Percentiles rank a stretch among this genome's conserved stretches.
These are phyloP conservation scores for Protonibea diacanthus DNA, from an alignment of 2,797 vertebrate species.

Conservation along the genomic window DNA sequence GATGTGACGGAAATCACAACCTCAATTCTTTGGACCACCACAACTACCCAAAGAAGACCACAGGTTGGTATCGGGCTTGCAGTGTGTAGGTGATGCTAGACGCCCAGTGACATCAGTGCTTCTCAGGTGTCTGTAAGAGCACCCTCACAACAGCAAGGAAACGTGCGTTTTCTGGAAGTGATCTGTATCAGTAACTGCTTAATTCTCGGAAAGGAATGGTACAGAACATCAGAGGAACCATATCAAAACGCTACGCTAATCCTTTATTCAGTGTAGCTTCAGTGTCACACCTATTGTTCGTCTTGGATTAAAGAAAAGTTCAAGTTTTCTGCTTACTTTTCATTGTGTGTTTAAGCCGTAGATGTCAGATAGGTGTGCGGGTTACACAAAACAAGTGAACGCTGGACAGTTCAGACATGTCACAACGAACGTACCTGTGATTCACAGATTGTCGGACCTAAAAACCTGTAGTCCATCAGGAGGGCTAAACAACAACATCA, in stretches of 20 bases:
- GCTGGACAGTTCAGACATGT: neutral
- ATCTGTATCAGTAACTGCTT: neutral
- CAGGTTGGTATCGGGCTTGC: conserved; percentile 49
- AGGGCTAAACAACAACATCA: conserved; percentile 19
- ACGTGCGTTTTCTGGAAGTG: conserved; percentile 17
- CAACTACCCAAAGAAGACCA: conserved; percentile 21
- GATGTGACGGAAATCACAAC: conserved; percentile 56
- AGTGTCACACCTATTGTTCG: neutral
- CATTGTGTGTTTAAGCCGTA: conserved; percentile 6
- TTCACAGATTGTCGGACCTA: conserved; percentile 2
- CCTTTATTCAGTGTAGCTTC: conserved; percentile 24
- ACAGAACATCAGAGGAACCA: conserved; percentile 3
- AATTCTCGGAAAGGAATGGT: neutral
- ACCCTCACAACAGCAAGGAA: conserved; percentile 15
- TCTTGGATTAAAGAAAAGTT: conserved; percentile 25
- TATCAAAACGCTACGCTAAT: conserved; percentile 15
- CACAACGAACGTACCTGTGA: conserved; percentile 23
- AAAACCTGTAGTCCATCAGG: conserved; percentile 14
- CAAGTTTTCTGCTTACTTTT: neutral
- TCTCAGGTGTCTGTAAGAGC: conserved; percentile 60
- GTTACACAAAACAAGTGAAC: neutral
- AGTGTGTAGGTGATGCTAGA: conserved; percentile 16
- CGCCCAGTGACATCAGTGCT: conserved; percentile 37
- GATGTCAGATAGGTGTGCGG: conserved; percentile 15
- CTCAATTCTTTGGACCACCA: conserved; percentile 54